phyloP scores from a whole-genome alignment of 2,797 vertebrate species.

The Diglossa cyanea region DNA sequence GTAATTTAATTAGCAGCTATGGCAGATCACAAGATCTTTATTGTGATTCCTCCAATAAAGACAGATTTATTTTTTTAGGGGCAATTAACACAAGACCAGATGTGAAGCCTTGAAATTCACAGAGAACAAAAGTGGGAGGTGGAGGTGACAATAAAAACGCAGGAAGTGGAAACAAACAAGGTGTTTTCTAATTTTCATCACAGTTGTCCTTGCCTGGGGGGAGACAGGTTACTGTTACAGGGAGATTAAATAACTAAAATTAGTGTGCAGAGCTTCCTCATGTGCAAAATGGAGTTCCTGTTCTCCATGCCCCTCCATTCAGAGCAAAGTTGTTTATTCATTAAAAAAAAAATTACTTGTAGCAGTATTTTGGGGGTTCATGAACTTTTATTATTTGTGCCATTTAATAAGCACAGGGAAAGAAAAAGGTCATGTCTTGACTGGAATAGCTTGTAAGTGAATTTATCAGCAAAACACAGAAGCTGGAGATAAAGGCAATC shows the following conservation, averaged over 20 bases:
- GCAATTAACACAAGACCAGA: slow-evolving; percentile 41
- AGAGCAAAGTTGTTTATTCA: background rate
- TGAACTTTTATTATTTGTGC: background rate
- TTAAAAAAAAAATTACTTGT: background rate
- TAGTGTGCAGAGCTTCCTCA: background rate
- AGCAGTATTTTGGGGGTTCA: background rate
- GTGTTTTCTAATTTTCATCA: background rate
- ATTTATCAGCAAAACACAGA: background rate
- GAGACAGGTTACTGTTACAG: background rate
- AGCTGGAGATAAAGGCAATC: background rate
- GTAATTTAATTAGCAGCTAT: slow-evolving; percentile 59
- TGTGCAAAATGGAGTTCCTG: background rate
- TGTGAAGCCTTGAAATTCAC: slow-evolving; percentile 37
- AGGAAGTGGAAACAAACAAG: background rate
- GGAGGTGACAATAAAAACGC: background rate
- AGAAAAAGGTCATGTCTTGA: background rate
- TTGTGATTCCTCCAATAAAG: background rate
- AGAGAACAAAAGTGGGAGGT: slow-evolving; percentile 10
- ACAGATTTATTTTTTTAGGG: background rate
- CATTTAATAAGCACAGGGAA: background rate
- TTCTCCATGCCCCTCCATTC: background rate
- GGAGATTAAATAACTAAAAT: background rate
- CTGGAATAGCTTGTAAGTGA: background rate
- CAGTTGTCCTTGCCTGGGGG: background rate
- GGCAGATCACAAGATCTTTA: slow-evolving; percentile 36